Base-by-base conservation (phyloP, 1,140 invertebrate genomes). In the Zeugodacus cucurbitae region DNA sequence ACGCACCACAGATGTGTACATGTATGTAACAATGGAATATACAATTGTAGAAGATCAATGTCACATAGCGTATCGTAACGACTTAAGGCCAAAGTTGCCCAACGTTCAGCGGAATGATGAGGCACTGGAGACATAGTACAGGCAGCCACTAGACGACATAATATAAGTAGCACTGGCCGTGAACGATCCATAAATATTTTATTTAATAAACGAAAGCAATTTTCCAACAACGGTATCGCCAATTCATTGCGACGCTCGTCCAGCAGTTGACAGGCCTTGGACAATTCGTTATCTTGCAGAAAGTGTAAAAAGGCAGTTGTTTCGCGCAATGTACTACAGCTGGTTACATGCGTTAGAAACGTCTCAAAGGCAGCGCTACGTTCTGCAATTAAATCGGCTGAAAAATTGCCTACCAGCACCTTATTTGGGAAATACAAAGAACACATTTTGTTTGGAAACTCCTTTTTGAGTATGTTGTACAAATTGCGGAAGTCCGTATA, bases 401-500 rank as follows among this genome's bases (percentile, higher is more conserved):
- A 95, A 92, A 97, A 97, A 92, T 97, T 97, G 2, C 97, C 96
- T 78, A 96, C 93, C 14, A 97, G 90, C 88, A 95, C 95, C 93
- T 97, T 97, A 90, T 95, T 96, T 10, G 97, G 97, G 93, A 97
- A 97, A 87, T 94, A 93, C 8, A 96, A 91, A 62, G 92, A 93
- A 86, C 92, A 92, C 92, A 97, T 93, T 74, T 95, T 90, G 22
- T 94, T 70, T 7, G 96, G 95, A 93, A 95, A 95, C 70, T 95
- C 94, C 88, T 95, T 95, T 89, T 94, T 95, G 3, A 97, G 92
- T 5, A 94, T 92, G 89, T 95, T 94, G 92, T 96, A 96, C 5
- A 97, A 93, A 87, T 95, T 95, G 26, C 96, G 93, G 93, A 97
- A 97, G 90, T 97, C 96, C 10, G 96, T 96, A 90, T 97, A 97